Percentiles rank a stretch among this genome's conserved stretches.
Conservation (phyloP, 2,113 vertebrate species). For the Falco punctatus region DNA sequence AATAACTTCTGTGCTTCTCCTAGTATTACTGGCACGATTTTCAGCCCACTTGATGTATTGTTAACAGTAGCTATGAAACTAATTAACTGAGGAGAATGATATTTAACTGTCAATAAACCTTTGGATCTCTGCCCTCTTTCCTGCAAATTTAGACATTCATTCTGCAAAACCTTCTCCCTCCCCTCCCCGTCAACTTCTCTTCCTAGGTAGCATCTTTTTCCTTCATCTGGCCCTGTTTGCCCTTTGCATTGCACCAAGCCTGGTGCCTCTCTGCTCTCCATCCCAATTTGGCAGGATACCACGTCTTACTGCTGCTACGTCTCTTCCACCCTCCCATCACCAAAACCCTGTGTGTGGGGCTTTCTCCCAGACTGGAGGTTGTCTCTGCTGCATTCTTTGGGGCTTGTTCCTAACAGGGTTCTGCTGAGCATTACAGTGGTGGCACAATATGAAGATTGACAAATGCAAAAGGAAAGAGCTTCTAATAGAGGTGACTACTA, state of each 20-base stretch:
- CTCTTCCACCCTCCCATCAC: background rate
- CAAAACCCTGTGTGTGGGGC: background rate
- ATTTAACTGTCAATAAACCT: slow-evolving; percentile 63
- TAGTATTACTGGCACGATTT: background rate
- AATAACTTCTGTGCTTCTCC: background rate
- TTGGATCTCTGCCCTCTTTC: slow-evolving; percentile 37
- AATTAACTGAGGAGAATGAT: slow-evolving; percentile 62
- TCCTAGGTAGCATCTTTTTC: background rate
- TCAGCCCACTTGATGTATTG: slow-evolving; percentile 35
- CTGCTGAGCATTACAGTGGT: background rate
- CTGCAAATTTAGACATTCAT: slow-evolving; percentile 6
- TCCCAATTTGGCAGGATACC: background rate
- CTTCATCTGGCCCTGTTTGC: background rate
- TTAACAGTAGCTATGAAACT: slow-evolving; percentile 55
- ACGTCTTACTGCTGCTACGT: background rate
- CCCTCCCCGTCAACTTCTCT: background rate
- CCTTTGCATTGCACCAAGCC: background rate
- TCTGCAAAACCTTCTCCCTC: background rate
- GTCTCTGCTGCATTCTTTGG: background rate
- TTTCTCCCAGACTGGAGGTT: background rate
- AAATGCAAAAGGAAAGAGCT: background rate
- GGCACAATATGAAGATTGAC: background rate
- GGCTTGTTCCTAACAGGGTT: background rate
- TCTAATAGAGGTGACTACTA: background rate
- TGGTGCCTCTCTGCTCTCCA: background rate